Conservation (phyloP, 2,797 vertebrate species). For the Sebastes reedi region DNA sequence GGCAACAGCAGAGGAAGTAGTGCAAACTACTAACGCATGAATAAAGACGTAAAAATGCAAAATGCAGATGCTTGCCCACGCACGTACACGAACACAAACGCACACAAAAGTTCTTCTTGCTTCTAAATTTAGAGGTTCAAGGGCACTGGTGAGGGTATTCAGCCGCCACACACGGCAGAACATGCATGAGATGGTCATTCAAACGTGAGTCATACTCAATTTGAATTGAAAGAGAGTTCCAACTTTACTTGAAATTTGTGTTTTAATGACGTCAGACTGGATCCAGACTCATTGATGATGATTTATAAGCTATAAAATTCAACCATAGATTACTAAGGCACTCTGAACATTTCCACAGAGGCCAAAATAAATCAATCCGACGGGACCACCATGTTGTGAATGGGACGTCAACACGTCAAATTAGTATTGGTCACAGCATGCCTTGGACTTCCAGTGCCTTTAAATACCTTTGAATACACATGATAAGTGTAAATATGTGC, state of each 20-base stretch:
- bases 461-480: not conserved
- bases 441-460: not conserved
- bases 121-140: slow-evolving; percentile 19
- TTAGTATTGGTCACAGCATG: not conserved
- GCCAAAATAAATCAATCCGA: not conserved
- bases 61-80: not conserved
- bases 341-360: not conserved
- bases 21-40: slow-evolving; percentile 25
- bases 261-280: not conserved
- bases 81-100: not conserved
- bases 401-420: not conserved
- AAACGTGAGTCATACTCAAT: not conserved
- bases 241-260: not conserved
- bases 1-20: slow-evolving; percentile 26
- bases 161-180: not conserved
- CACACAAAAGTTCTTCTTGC: not conserved
- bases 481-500: not conserved
- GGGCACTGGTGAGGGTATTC: not conserved
- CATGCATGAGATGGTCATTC: not conserved
- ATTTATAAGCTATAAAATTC: not conserved
- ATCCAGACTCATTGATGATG: not conserved
- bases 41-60: slow-evolving; percentile 50
- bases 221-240: not conserved
- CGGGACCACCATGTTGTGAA: not conserved
- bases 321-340: not conserved